Percentiles rank a stretch among this genome's conserved stretches.
phyloP scores from a whole-genome alignment of 2,113 vertebrate genomes.

The Hyaena hyaena region DNA sequence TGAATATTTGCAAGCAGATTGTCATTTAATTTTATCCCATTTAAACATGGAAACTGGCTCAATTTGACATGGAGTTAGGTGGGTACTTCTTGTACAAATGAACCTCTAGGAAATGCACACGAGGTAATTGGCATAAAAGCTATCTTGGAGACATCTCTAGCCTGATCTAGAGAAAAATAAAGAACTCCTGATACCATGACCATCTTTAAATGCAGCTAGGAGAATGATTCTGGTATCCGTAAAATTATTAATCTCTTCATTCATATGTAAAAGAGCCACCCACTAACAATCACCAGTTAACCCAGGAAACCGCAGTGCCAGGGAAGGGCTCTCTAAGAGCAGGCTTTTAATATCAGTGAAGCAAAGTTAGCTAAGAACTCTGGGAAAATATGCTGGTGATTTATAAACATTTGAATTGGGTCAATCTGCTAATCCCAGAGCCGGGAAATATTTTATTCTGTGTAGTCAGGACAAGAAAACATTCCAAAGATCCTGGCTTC shows the following conservation, averaged over 20 bases:
- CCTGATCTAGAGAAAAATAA: constrained; percentile 4
- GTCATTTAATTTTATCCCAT: not conserved
- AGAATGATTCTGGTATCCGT: not conserved
- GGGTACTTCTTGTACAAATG: not conserved
- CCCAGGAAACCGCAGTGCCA: not conserved
- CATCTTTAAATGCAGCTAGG: not conserved
- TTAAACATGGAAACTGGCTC: not conserved
- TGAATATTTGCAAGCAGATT: not conserved
- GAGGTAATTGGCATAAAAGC: not conserved
- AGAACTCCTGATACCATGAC: not conserved
- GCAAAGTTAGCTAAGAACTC: not conserved
- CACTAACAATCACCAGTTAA: not conserved
- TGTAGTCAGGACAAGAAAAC: not conserved
- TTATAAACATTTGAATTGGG: not conserved
- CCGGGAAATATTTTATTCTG: constrained; percentile 42
- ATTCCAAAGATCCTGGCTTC: not conserved
- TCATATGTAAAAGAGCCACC: not conserved
- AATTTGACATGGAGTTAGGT: not conserved
- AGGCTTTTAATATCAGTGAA: not conserved
- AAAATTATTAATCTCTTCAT: not conserved
- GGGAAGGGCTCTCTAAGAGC: not conserved
- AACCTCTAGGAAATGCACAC: not conserved
- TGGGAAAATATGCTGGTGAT: not conserved
- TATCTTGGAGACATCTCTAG: not conserved
- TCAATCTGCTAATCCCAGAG: not conserved